These are phyloP conservation scores for Littorina saxatilis DNA, from an alignment of 1,140 invertebrate species.

Conservation along the genomic window DNA sequence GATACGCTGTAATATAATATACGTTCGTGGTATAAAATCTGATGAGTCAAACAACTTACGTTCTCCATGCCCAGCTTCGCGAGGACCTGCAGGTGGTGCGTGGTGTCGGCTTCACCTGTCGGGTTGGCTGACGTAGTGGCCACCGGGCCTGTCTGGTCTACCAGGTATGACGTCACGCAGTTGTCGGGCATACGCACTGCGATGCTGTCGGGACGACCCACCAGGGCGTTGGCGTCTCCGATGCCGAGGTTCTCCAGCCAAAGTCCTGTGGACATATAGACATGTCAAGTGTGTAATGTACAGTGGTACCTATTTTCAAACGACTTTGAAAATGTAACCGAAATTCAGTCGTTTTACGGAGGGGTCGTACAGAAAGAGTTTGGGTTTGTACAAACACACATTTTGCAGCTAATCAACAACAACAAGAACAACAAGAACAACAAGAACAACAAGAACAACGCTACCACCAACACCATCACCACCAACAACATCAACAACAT, in stretches of 20 bases:
- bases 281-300: background rate
- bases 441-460: too few relatives aligned
- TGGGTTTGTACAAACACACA: too few relatives aligned
- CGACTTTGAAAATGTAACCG: too few relatives aligned
- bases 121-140: constrained; percentile 63
- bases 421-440: too few relatives aligned
- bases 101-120: constrained; percentile 66
- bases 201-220: constrained; percentile 65
- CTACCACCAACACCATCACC: too few relatives aligned
- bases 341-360: too few relatives aligned
- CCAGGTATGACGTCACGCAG: constrained; percentile 59
- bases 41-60: constrained; percentile 50
- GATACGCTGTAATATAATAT: too few relatives aligned
- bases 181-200: constrained; percentile 65
- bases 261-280: constrained; percentile 38
- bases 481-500: too few relatives aligned
- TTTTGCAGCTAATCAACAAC: too few relatives aligned
- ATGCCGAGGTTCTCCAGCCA: constrained; percentile 60
- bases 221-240: constrained; percentile 53
- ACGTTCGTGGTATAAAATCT: too few relatives aligned
- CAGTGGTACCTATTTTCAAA: too few relatives aligned
- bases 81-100: constrained; percentile 64
- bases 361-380: too few relatives aligned
- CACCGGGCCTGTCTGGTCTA: constrained; percentile 63
- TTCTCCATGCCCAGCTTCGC: constrained; percentile 64